Conservation (phyloP, 2,797 vertebrate species). For the Darevskia mixta region DNA sequence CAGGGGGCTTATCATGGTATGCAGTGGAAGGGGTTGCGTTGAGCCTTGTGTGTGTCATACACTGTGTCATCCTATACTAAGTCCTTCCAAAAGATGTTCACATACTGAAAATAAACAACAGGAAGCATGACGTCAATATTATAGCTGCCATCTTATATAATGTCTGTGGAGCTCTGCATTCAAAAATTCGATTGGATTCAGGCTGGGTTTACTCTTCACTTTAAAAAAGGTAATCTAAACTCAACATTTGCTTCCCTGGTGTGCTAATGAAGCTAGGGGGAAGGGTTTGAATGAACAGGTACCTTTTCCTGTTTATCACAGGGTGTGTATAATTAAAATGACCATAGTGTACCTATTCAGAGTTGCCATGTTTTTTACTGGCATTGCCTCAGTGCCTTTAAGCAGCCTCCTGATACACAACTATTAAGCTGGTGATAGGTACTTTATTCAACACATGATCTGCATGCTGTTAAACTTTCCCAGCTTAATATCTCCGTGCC, state of each 20-base stretch:
- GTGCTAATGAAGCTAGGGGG: not conserved
- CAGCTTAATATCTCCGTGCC: not conserved
- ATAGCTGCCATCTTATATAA: slow-evolving; percentile 4
- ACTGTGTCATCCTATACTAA: not conserved
- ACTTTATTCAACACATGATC: not conserved
- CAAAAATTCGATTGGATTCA: not conserved
- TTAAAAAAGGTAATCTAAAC: slow-evolving; percentile 4
- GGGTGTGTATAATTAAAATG: not conserved
- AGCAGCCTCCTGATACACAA: not conserved
- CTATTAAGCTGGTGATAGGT: not conserved
- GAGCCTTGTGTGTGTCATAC: not conserved
- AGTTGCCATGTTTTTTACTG: not conserved
- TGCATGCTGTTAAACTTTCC: not conserved
- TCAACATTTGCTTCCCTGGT: not conserved
- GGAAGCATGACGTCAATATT: slow-evolving; percentile 14
- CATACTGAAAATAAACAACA: slow-evolving; percentile 18
- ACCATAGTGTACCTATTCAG: not conserved
- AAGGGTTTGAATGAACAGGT: not conserved
- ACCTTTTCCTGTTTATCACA: not conserved
- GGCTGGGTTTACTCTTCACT: not conserved
- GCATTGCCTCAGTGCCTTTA: not conserved
- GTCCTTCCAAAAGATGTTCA: not conserved
- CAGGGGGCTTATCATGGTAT: not conserved
- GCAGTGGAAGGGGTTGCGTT: not conserved
- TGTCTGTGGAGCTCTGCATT: not conserved